phyloP scores from a whole-genome alignment of 1,140 invertebrate species.

The Berghia stephanieae region DNA sequence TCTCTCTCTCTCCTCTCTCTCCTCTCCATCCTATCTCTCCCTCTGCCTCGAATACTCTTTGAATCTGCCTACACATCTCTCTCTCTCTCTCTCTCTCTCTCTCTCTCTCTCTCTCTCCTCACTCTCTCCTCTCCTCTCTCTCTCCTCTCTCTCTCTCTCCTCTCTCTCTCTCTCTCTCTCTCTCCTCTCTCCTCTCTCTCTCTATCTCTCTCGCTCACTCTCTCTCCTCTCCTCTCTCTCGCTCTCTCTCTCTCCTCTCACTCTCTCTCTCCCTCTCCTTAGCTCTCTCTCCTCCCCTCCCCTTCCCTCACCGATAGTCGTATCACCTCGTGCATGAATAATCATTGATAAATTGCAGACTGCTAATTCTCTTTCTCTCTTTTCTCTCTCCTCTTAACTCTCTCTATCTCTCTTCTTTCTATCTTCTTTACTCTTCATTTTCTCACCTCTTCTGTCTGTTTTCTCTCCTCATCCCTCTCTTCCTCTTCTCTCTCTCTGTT shows the following conservation, averaged over 20 bases:
- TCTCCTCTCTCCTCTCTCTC: too few species aligned
- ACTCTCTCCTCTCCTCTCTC: not conserved
- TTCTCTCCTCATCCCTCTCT: too few species aligned
- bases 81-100: too few species aligned
- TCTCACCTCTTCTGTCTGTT: not conserved
- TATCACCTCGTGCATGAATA: not conserved
- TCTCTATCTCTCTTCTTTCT: constrained; percentile 9
- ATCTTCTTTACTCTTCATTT: not conserved
- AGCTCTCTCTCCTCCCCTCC: not conserved
- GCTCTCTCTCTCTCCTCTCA: not conserved
- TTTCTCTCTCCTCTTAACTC: not conserved
- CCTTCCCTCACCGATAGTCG: not conserved
- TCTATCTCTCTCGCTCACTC: not conserved
- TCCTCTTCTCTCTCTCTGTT: too few species aligned
- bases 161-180: not conserved
- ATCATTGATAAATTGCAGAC: too few species aligned
- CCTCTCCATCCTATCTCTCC: not conserved
- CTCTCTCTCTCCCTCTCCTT: not conserved
- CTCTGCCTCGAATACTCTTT: not conserved
- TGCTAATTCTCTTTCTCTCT: not conserved
- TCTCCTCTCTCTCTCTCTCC: not conserved
- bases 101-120: not conserved
- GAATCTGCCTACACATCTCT: too few species aligned
- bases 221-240: not conserved
- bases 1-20: not conserved